Evolutionary conservation across 2,888 invertebrate species (phyloP).

Genomic region (Scaptomyza flava): DNA sequence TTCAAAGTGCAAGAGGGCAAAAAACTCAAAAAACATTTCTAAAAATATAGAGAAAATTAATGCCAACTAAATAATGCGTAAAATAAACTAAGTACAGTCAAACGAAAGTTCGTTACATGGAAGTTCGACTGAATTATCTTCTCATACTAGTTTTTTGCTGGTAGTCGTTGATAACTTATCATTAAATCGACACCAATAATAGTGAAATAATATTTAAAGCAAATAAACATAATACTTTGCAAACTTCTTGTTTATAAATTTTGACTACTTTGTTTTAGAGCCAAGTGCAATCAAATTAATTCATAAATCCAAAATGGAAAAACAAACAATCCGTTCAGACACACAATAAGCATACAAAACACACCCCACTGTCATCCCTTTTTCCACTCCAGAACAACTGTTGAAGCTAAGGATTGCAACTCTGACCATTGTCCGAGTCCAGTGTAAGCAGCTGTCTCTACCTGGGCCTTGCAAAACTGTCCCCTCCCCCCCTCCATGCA

Average conservation of each 20-base stretch:
- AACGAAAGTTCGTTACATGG: no score
- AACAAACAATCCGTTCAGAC: slow-evolving; percentile 53
- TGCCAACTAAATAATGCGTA: background rate
- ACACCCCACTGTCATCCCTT: slow-evolving; percentile 6
- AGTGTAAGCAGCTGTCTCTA: slow-evolving; percentile 49
- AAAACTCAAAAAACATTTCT: background rate
- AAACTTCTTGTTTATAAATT: slow-evolving; percentile 4
- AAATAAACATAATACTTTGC: background rate
- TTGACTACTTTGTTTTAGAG: slow-evolving; percentile 6
- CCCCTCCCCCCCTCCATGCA: slow-evolving; percentile 29
- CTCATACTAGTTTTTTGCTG: no score
- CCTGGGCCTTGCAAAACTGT: slow-evolving; percentile 22
- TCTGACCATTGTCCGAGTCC: slow-evolving; percentile 44
- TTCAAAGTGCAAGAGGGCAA: background rate
- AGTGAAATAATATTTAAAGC: background rate
- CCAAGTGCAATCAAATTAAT: slow-evolving; percentile 64
- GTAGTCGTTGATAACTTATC: no score
- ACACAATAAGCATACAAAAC: slow-evolving; percentile 25
- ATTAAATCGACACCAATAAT: no score
- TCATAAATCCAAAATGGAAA: slow-evolving; percentile 53
- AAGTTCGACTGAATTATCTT: no score
- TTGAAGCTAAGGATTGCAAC: slow-evolving; percentile 22
- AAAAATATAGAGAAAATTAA: background rate
- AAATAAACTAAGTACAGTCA: no score
- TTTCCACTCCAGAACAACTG: background rate